Conservation (phyloP, 2,113 vertebrate species). For the Sporophila hypoxantha region DNA sequence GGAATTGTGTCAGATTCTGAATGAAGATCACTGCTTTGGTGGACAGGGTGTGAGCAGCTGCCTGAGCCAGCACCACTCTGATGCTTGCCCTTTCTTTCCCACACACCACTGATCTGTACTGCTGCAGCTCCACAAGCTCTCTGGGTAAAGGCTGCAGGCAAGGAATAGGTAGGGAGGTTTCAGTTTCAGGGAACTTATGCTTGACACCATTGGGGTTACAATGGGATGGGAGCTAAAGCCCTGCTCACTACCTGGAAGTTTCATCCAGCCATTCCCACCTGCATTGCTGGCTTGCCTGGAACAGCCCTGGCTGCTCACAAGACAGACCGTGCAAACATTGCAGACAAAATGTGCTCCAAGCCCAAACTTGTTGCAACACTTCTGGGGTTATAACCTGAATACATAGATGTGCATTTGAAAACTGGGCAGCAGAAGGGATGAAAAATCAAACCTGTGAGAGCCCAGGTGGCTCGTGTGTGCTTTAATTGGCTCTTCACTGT, state of each 20-base stretch:
- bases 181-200: neutral
- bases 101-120: neutral
- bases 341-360: neutral
- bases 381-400: neutral
- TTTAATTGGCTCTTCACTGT: neutral
- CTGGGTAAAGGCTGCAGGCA: neutral
- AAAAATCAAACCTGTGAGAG: neutral
- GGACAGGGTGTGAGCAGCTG: neutral
- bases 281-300: neutral
- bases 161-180: neutral
- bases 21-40: neutral
- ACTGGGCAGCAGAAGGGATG: neutral
- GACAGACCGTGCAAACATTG: neutral
- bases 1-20: neutral
- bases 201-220: neutral
- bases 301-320: accelerated
- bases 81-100: neutral
- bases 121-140: neutral
- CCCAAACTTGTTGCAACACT: neutral
- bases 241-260: accelerated
- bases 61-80: accelerated
- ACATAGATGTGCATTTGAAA: neutral
- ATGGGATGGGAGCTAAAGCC: neutral
- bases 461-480: neutral
- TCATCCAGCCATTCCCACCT: neutral